Conservation (phyloP, 2,797 vertebrate genomes). For the Sylvilagus floridanus region DNA sequence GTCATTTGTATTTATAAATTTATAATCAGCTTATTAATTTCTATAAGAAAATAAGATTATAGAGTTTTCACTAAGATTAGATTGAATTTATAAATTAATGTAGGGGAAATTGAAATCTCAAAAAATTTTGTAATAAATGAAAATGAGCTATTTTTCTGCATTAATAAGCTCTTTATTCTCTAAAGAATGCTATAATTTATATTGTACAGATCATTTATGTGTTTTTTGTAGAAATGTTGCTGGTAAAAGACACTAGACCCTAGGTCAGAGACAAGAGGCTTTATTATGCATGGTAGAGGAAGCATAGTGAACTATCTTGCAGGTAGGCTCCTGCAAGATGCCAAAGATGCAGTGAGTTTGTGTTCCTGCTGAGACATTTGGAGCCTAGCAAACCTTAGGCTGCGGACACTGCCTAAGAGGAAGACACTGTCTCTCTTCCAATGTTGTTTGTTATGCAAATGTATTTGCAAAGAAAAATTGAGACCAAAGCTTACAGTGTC, state of each 20-base stretch:
- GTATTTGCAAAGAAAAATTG: background rate
- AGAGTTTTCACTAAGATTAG: background rate
- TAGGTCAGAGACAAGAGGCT: background rate
- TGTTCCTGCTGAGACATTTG: background rate
- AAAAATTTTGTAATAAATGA: too few relatives aligned
- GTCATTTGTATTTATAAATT: background rate
- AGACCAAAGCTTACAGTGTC: background rate
- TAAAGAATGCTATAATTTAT: background rate
- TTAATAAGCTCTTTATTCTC: background rate
- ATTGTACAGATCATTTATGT: background rate
- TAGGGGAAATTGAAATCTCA: too few relatives aligned
- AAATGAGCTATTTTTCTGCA: too few relatives aligned
- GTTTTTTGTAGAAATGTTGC: background rate
- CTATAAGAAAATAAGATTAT: background rate
- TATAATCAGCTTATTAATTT: background rate
- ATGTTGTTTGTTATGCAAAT: background rate
- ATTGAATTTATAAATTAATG: too few relatives aligned
- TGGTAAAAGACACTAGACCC: background rate
- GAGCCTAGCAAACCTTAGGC: background rate
- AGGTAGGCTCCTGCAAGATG: too few relatives aligned
- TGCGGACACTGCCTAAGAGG: background rate
- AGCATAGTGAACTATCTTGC: background rate
- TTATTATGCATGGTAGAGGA: background rate
- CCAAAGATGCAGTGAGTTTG: background rate
- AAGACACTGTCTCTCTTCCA: background rate